A percentile compares a stretch with the other conserved stretches of the same genome.
Evolutionary conservation across 2,888 invertebrate genomes (phyloP).

Genomic region (Ectemnius continuus): DNA sequence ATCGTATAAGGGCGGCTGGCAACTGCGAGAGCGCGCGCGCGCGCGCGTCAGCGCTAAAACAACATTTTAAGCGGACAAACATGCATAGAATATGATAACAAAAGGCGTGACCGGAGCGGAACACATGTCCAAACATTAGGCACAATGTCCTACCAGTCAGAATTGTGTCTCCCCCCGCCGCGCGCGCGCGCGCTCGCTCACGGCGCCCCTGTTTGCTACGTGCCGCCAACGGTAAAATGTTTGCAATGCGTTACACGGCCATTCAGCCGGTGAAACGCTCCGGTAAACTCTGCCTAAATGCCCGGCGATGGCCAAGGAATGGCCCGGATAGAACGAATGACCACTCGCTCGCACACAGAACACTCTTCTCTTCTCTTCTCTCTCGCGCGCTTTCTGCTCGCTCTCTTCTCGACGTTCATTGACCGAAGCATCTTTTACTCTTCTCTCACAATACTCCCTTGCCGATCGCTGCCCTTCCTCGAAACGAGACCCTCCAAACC

Average conservation of each 20-base stretch:
- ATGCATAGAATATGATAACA: constrained; percentile 76
- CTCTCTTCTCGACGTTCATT: constrained; percentile 1
- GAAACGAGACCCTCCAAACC: neutral
- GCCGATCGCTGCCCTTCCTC: neutral
- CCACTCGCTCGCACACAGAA: constrained; percentile 34
- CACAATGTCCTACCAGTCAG: constrained; percentile 74
- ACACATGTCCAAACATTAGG: constrained; percentile 78
- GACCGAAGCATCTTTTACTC: constrained; percentile 30
- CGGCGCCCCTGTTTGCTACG: constrained; percentile 33
- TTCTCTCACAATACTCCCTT: neutral
- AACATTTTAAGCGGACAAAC: constrained; percentile 75
- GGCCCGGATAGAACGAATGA: constrained; percentile 53
- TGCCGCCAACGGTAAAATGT: constrained; percentile 69
- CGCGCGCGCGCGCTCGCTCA: no score
- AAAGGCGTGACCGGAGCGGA: constrained; percentile 77
- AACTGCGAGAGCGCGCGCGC: constrained; percentile 22
- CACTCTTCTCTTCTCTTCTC: no score
- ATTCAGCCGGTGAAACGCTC: constrained; percentile 68
- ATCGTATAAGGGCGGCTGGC: constrained; percentile 34
- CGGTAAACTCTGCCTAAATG: constrained; percentile 67
- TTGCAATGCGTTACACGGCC: constrained; percentile 75
- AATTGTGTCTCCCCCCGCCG: constrained; percentile 59
- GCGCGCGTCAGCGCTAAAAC: constrained; percentile 65
- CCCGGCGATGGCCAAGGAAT: constrained; percentile 67
- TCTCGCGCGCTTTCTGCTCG: no score